A percentile compares a stretch with the other conserved stretches of the same genome.
phyloP scores from a whole-genome alignment of 2,113 vertebrate genomes.

The Raja brachyura region DNA sequence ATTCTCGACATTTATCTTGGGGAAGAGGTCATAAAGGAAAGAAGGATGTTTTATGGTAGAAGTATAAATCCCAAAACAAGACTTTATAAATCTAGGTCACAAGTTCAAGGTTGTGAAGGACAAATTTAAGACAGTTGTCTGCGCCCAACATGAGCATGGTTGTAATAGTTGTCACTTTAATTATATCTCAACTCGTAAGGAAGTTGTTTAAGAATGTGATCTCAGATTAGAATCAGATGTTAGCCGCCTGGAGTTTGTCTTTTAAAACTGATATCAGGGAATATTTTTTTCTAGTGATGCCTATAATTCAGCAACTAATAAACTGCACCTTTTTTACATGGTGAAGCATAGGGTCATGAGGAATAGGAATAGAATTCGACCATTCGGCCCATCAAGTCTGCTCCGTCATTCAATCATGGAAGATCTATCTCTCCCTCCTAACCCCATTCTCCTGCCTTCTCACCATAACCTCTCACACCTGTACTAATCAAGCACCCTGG shows the following conservation, averaged over 20 bases:
- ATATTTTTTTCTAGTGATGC: not conserved
- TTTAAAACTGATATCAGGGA: not conserved
- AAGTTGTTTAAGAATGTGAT: not conserved
- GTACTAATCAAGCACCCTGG: too few relatives aligned
- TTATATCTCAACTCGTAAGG: not conserved
- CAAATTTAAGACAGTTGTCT: not conserved
- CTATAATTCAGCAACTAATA: not conserved
- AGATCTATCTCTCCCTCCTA: too few relatives aligned
- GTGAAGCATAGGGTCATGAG: too few relatives aligned
- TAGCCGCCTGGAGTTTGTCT: not conserved
- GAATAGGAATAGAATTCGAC: too few relatives aligned
- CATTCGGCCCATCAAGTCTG: too few relatives aligned
- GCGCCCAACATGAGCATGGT: not conserved
- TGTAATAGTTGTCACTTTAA: not conserved
- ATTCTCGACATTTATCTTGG: not conserved
- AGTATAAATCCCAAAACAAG: not conserved
- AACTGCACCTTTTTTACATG: not conserved
- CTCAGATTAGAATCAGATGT: constrained; percentile 30
- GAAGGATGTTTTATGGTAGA: not conserved
- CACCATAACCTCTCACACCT: too few relatives aligned
- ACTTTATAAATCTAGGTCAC: not conserved
- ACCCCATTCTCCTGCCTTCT: too few relatives aligned
- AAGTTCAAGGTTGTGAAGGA: not conserved
- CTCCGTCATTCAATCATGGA: too few relatives aligned
- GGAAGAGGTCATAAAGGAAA: not conserved